These are phyloP conservation scores for Glossophaga mutica DNA, from an alignment of 2,797 vertebrate species.

Conservation along the genomic window DNA sequence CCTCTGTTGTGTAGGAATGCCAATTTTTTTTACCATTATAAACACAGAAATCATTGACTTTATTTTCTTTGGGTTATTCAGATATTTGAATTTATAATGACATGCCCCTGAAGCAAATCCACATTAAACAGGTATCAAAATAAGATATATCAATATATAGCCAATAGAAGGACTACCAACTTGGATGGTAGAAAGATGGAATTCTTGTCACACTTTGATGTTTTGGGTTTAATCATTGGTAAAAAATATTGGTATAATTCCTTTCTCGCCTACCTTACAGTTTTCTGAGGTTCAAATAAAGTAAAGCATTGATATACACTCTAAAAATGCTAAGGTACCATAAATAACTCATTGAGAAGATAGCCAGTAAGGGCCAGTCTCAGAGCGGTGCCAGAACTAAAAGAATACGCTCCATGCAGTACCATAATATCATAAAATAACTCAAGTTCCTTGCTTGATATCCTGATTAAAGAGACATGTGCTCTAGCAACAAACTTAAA, in stretches of 20 bases:
- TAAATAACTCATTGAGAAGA: neutral
- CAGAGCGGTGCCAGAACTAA: neutral
- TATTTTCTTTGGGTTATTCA: neutral
- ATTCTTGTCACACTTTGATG: neutral
- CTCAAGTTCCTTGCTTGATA: neutral
- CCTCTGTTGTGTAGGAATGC: neutral
- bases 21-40: neutral
- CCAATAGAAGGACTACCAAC: neutral
- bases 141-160: neutral
- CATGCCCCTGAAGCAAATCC: neutral
- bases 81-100: neutral
- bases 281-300: neutral
- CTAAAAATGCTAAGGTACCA: neutral
- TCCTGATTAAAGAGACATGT: neutral
- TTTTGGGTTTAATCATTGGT: neutral
- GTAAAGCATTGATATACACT: neutral
- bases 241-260: neutral
- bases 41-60: neutral
- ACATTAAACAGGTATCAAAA: neutral
- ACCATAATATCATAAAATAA: neutral
- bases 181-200: neutral
- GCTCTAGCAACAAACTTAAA: neutral
- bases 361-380: neutral
- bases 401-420: neutral
- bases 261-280: neutral